Conservation (phyloP, 2,888 invertebrate genomes). For the Ferrisia virgata region DNA sequence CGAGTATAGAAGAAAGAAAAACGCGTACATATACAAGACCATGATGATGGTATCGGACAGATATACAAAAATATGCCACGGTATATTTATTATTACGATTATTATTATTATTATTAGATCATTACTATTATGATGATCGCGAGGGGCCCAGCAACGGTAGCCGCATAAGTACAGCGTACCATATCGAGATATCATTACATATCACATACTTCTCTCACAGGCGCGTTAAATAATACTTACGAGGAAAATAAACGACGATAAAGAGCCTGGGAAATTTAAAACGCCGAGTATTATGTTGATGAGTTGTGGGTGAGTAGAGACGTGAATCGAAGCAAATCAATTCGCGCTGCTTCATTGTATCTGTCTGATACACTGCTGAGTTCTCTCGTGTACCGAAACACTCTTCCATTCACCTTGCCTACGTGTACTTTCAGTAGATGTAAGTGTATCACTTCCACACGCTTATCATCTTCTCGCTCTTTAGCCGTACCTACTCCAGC, state of each 20-base stretch:
- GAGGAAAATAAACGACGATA: conserved; percentile 34
- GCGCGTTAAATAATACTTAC: background rate
- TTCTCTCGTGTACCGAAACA: background rate
- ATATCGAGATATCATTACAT: conserved; percentile 32
- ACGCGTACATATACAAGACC: background rate
- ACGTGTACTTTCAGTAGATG: no score
- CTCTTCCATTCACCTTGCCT: background rate
- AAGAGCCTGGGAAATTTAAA: conserved; percentile 38
- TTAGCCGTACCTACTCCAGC: background rate
- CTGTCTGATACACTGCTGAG: conserved; percentile 23
- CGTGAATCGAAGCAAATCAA: conserved; percentile 40
- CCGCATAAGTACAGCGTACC: background rate
- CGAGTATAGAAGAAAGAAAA: background rate
- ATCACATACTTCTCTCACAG: background rate
- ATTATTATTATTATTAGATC: conserved; percentile 44
- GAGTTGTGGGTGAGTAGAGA: conserved; percentile 40
- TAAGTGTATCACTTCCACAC: background rate
- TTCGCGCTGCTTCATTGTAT: conserved; percentile 35
- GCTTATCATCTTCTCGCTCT: background rate
- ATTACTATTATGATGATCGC: conserved; percentile 32
- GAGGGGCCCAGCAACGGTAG: background rate
- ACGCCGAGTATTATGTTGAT: conserved; percentile 36
- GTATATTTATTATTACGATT: conserved; percentile 29
- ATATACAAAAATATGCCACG: background rate
- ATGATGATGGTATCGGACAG: background rate